Base-by-base conservation (phyloP, 2,113 vertebrate species). In the Micronycteris hirsuta region DNA sequence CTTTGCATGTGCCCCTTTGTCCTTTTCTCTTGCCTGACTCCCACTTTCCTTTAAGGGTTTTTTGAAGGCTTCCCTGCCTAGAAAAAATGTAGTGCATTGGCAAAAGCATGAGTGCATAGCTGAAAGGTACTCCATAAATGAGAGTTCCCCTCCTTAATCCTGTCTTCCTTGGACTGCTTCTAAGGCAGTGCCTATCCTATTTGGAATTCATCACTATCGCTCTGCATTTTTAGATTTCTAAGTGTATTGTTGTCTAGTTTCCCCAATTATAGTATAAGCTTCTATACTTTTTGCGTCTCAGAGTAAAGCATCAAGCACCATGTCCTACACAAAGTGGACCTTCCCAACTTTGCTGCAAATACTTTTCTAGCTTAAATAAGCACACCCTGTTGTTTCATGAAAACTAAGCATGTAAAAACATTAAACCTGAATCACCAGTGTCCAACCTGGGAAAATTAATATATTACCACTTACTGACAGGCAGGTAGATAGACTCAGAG, bases 261-360 rank as follows among this genome's bases (percentile, higher is more conserved):
- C 78, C 88, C 22, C 47, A 85, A 56, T 80, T 80, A 86, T 14
- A 56, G 16, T 52, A 94, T 36, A 73, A 94, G 56, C 33, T 80
- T 84, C 47, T 38, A 56, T 33, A 73, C 1, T 43, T 77, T 88
- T 73, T 58, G 33, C 63, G 77, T 82, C 78, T 95, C 41, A 78
- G 65, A 78, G 52, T 78, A 3, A 85, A 74, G 22, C 73, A 95
- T 15, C 43, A 83, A 97, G 43, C 56, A 43, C 70, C 54, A 33
- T 36, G 7, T 71, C 58, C 17, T 65, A 63, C 0, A 54, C 41
- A 80, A 93, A 93, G 31, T 1, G 78, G 47, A 17, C 45, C 36
- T 92, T 89, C 43, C 73, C 92, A 94, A 78, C 43, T 58, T 88
- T 80, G 82, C 76, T 70, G 74, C 6, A 93, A 86, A 84, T 36